These are phyloP conservation scores for Rhadinocentrus ornatus DNA, from an alignment of 2,797 vertebrate genomes.

Conservation along the genomic window DNA sequence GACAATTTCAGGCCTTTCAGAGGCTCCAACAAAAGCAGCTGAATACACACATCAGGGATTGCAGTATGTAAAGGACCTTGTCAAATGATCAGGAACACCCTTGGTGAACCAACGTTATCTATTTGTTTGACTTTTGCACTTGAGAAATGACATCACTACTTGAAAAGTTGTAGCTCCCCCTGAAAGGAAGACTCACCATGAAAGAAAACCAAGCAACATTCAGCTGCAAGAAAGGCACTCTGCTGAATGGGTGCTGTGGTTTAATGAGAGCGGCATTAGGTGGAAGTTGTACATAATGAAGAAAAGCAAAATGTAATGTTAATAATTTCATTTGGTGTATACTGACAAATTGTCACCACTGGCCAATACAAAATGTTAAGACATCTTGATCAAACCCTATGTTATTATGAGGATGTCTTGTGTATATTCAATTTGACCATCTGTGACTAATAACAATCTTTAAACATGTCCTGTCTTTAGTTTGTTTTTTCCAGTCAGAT, in stretches of 20 bases:
- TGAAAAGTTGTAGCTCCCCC: constrained; percentile 17
- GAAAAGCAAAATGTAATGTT: constrained; percentile 34
- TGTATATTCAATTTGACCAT: constrained; percentile 60
- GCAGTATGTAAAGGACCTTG: constrained; percentile 87
- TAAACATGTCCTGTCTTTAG: constrained; percentile 28
- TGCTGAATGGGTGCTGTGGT: constrained; percentile 14
- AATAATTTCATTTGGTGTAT: constrained; percentile 31
- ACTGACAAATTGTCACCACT: constrained; percentile 17
- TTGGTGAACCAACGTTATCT: constrained; percentile 31
- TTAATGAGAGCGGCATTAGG: constrained; percentile 25
- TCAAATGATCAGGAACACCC: constrained; percentile 80
- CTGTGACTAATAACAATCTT: constrained; percentile 55
- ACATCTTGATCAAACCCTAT: constrained; percentile 31
- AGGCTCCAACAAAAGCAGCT: constrained; percentile 84
- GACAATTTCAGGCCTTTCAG: constrained; percentile 87
- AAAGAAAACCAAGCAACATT: constrained; percentile 21
- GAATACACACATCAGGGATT: constrained; percentile 86
- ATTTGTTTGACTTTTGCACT: constrained; percentile 67
- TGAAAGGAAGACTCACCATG: constrained; percentile 40
- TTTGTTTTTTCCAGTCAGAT: constrained; percentile 36
- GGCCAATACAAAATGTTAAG: constrained; percentile 21
- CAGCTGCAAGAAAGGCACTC: constrained; percentile 12
- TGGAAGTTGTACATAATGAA: constrained; percentile 39
- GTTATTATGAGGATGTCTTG: constrained; percentile 40
- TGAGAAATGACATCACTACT: constrained; percentile 41